Evolutionary conservation across 2,888 invertebrate species (phyloP).

Genomic region (Gnatocerus cornutus): DNA sequence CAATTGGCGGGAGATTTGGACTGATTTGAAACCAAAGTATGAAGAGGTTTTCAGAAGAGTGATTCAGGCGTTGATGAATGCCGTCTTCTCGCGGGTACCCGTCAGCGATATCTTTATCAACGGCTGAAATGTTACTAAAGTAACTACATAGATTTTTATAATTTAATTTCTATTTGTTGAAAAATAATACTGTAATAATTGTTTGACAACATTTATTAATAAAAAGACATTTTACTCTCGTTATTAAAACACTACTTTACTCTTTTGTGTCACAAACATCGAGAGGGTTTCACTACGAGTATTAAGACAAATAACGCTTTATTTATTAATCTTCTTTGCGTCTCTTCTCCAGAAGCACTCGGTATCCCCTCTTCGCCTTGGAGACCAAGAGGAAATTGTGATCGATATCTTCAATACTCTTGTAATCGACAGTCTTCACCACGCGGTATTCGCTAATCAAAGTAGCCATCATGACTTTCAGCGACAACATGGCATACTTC

Average conservation of each 20-base stretch:
- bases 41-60: conserved; percentile 13
- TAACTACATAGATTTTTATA: no score
- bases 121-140: no score
- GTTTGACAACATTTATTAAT: no score
- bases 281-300: no score
- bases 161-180: no score
- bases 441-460: neutral
- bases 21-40: neutral
- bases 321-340: neutral
- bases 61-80: conserved; percentile 10
- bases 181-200: no score
- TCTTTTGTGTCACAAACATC: no score
- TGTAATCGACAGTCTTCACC: conserved; percentile 8
- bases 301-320: no score
- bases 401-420: neutral
- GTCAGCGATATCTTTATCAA: conserved; percentile 6
- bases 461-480: neutral
- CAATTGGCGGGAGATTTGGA: conserved; percentile 18
- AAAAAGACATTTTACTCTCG: no score
- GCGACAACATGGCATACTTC: conserved; percentile 14
- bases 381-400: neutral
- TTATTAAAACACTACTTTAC: no score
- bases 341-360: conserved; percentile 9
- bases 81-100: conserved; percentile 6
- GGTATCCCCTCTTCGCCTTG: conserved; percentile 1